Evolutionary conservation across 2,888 invertebrate genomes (phyloP).

Genomic region (Ophioninae sp.): DNA sequence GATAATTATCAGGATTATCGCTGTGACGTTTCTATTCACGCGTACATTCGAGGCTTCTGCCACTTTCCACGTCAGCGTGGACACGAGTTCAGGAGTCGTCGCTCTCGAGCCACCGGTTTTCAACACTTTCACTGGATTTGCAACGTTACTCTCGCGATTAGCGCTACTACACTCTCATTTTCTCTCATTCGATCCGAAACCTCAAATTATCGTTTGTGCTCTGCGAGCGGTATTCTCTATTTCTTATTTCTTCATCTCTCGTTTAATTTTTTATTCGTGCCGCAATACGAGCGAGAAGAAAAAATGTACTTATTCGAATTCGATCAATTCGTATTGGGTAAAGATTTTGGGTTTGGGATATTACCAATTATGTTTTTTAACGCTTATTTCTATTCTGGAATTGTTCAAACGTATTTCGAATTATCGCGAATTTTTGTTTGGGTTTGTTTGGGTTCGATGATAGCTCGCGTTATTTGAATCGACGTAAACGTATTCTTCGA

Average conservation of each 20-base stretch:
- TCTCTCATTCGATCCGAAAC: constrained; percentile 21
- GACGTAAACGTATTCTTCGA: not conserved
- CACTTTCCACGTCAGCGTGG: not conserved
- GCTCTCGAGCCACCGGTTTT: constrained; percentile 10
- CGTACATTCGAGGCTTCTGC: constrained; percentile 2
- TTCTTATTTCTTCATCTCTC: not conserved
- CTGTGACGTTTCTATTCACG: constrained; percentile 15
- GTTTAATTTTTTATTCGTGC: not conserved
- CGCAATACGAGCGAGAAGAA: not conserved
- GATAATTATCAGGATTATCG: constrained; percentile 16
- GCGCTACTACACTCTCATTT: not conserved
- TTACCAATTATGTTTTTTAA: not conserved
- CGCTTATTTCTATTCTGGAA: not conserved
- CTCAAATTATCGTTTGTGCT: constrained; percentile 8
- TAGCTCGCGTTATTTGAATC: too few relatives aligned
- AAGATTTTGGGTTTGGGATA: not conserved
- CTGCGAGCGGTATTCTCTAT: not conserved
- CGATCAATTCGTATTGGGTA: not conserved
- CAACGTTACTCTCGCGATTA: not conserved
- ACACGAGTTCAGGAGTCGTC: not conserved
- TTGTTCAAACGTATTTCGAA: not conserved
- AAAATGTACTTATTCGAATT: not conserved
- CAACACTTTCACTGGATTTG: constrained; percentile 50
- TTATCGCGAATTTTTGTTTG: not conserved
- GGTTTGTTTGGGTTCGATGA: not conserved